Base-by-base conservation (phyloP, 2,888 invertebrate species). In the Andrena bicolor region DNA sequence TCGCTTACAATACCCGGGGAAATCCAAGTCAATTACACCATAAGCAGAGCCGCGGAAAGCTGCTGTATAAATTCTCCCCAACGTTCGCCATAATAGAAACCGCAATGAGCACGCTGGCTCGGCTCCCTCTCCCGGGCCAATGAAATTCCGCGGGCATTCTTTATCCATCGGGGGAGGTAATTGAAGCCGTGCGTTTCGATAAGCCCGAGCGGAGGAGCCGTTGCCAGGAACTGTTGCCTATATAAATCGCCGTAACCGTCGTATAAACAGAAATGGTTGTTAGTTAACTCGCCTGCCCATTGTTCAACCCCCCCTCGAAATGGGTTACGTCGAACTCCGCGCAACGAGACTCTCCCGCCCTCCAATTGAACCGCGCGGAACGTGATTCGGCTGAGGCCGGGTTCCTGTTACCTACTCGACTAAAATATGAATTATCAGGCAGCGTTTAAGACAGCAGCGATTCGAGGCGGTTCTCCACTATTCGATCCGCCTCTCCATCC, bases 391-490 rank as follows among this genome's bases (percentile, higher is more conserved):
- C 10, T 26, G 20, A 10, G 56, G 13, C 4, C 8, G 10, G 53
- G 0, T 7, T 26, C 10, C 53, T 13, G 41, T 13, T 41, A 41
- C 41, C 4, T 41, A 41, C 41, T 5, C 41, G 4, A 41, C 4
- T 41, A 13, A 68, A 68, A 56, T 86, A 86, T 90, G 88, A 87
- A 90, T 90, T 86, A 85, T 76, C 86, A 70, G 83, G 80, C 83
- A 82, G 85, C 77, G 80, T 23, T 76, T 80, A 80, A 69, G 35
- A 20, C 32, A n/a, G 30, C 35, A 26, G 41, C 35, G 64, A 35
- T 76, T 56, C 69, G 77, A 77, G 68, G 69, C 68, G 63, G 70
- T 74, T 74, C 56, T 32, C 51, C 20, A 26, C 23, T 51, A 72
- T 77, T 65, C 60, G 48, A 60, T 16, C 51, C 8, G n/a, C 26